Conservation (phyloP, 2,113 vertebrate species). For the Varanus komodoensis region DNA sequence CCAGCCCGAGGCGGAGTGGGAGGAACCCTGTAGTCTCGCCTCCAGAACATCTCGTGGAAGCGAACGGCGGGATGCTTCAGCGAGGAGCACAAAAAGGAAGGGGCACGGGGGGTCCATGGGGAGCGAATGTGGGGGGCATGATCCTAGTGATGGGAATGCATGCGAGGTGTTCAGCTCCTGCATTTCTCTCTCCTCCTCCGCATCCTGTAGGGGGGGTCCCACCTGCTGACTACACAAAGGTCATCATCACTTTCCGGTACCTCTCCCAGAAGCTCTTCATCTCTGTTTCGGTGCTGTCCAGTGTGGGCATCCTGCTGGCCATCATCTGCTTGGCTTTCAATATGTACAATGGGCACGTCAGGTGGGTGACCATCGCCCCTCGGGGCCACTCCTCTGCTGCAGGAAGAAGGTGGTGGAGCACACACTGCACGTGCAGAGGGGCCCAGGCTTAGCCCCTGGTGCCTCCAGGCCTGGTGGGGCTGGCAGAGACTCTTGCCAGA, state of each 20-base stretch:
- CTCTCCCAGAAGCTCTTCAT: slow-evolving; percentile 95
- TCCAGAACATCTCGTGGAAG: not conserved
- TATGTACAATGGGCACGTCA: slow-evolving; percentile 94
- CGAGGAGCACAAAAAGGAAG: not conserved
- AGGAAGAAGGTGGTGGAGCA: not conserved
- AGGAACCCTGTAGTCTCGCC: not conserved
- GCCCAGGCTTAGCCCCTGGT: not conserved
- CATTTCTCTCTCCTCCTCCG: not conserved
- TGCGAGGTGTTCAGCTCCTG: not conserved
- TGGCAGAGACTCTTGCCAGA: not conserved
- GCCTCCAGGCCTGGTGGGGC: not conserved
- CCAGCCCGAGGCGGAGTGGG: not conserved
- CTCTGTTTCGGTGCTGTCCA: slow-evolving; percentile 89
- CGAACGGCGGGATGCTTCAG: not conserved
- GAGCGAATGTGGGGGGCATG: not conserved
- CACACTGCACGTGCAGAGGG: not conserved
- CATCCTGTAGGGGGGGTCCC: slow-evolving; percentile 80
- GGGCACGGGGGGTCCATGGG: not conserved
- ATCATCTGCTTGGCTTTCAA: slow-evolving; percentile 94
- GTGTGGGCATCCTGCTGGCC: slow-evolving; percentile 89
- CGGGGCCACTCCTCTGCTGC: not conserved
- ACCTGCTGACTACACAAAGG: slow-evolving; percentile 91
- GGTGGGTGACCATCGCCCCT: slow-evolving; percentile 74
- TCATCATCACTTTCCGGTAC: slow-evolving; percentile 91
- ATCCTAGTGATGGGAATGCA: not conserved